Percentiles rank a stretch among this genome's conserved stretches.
Evolutionary conservation across 2,797 vertebrate genomes (phyloP).

Genomic region (Helarctos malayanus): DNA sequence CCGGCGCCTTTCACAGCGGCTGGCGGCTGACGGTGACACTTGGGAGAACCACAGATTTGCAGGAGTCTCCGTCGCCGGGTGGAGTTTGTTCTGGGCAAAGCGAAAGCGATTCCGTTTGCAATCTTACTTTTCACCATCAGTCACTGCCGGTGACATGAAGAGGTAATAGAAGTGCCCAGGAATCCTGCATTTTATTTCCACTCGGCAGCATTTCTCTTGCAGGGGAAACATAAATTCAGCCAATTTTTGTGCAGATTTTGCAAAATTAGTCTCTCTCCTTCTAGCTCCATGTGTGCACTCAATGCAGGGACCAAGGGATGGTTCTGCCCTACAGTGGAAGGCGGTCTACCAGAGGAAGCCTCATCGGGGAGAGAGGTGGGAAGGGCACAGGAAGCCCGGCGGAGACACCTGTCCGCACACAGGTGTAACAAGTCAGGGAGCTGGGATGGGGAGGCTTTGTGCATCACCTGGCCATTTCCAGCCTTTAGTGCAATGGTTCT

Average conservation of each 20-base stretch:
- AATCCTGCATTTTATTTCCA: conserved; percentile 84
- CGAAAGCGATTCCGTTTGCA: conserved; percentile 85
- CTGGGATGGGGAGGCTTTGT: background rate
- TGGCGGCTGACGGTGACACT: conserved; percentile 6
- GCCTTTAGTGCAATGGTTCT: fast-evolving
- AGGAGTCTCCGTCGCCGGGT: background rate
- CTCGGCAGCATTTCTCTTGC: conserved; percentile 83
- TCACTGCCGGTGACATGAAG: conserved; percentile 82
- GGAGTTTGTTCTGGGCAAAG: conserved; percentile 83
- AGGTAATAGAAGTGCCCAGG: conserved; percentile 84
- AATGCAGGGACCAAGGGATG: background rate
- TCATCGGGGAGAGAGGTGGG: background rate
- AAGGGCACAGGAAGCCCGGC: fast-evolving
- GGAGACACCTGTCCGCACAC: no score
- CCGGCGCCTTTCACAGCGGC: background rate
- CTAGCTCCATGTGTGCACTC: background rate
- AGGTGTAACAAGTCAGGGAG: background rate
- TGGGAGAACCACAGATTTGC: conserved; percentile 64
- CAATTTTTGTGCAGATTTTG: conserved; percentile 86
- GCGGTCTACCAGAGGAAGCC: background rate
- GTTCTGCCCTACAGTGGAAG: background rate
- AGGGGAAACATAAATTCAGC: conserved; percentile 82
- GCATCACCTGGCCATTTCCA: background rate
- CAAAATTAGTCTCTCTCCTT: conserved; percentile 79
- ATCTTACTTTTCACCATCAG: conserved; percentile 84